Base-by-base conservation (phyloP, 2,888 invertebrate species). In the Eupithecia inturbata region DNA sequence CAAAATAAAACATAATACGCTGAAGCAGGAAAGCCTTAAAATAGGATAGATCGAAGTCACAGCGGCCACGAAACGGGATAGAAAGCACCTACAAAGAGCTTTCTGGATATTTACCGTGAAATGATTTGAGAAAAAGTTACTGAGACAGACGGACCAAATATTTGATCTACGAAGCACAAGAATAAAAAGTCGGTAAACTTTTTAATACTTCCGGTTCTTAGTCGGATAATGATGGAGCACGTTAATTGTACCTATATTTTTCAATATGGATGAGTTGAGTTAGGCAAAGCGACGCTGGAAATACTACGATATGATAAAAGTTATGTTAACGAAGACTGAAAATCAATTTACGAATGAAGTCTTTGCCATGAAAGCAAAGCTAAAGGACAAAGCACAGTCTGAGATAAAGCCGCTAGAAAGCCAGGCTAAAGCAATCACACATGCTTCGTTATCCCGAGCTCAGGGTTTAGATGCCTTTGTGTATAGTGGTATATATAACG, bases 401-500 rank as follows among this genome's bases (percentile, higher is more conserved):
- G 5, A 57, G 12, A 57, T 26, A 64, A 64, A 64, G 63, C 63
- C 22, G n/a, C 12, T 64, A 26, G 57, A 57, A 57, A 33, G 63
- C 63, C 63, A 36, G 33, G 12, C n/a, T 64, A 64, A 64, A 64
- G 63, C 33, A 33, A 64, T 64, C 31, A 7, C 63, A 33, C 12
- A 64, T n/a, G 63, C 33, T 64, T 64, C 63, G 63, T 64, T 64
- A 33, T 64, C n/a, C 31, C 36, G n/a, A n/a, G 3, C 12, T 12
- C 36, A 4, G n/a, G 63, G 33, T 28, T 10, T 9, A 62, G 31
- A 62, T 31, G 62, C 31, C 62, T 64, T 64, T 64, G 63, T 36
- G 63, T 10, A 28, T 60, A 63, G 33, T 33, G n/a, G 36, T 64
- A 62, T 62, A 60, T 62, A 63, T 64, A 64, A 64, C 36, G 33